phyloP scores from a whole-genome alignment of 2,888 invertebrate species.

The Pristionchus mayeri region DNA sequence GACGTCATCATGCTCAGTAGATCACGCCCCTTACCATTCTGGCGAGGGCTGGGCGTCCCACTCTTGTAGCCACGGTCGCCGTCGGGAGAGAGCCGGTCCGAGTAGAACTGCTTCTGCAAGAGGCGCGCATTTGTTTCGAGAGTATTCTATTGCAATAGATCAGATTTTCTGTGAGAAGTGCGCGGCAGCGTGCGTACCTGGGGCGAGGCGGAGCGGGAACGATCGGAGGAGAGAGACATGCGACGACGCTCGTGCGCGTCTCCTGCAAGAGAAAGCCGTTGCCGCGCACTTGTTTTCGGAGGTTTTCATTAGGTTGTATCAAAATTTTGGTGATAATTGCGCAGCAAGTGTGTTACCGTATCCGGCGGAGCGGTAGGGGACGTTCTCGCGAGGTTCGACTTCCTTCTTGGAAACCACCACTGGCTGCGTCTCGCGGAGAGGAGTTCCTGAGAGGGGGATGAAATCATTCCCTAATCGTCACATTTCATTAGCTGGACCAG shows the following conservation, averaged over 20 bases:
- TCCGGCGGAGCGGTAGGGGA: conserved; percentile 71
- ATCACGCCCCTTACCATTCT: conserved; percentile 34
- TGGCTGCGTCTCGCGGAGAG: conserved; percentile 57
- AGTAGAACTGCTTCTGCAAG: conserved; percentile 50
- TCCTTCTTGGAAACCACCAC: conserved; percentile 64
- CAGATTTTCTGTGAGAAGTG: not conserved
- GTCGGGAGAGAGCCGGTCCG: conserved; percentile 52
- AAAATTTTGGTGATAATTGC: not conserved
- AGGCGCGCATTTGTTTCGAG: not conserved
- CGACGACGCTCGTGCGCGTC: conserved; percentile 69
- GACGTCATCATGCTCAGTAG: not conserved
- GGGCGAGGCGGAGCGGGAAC: conserved; percentile 67
- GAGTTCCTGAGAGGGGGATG: conserved; percentile 51
- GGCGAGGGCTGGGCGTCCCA: conserved; percentile 60
- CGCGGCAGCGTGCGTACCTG: conserved; percentile 6
- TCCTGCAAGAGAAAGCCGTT: conserved; percentile 54
- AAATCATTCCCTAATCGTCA: no score
- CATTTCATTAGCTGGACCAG: no score
- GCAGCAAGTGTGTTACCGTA: conserved; percentile 61
- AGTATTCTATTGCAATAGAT: not conserved
- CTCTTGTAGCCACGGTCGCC: conserved; percentile 64
- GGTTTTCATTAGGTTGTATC: not conserved
- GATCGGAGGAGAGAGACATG: conserved; percentile 67
- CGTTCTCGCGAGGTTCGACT: conserved; percentile 68
- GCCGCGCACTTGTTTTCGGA: conserved; percentile 18